Evolutionary conservation across 2,113 vertebrate genomes (phyloP).

Genomic region (Struthio camelus): DNA sequence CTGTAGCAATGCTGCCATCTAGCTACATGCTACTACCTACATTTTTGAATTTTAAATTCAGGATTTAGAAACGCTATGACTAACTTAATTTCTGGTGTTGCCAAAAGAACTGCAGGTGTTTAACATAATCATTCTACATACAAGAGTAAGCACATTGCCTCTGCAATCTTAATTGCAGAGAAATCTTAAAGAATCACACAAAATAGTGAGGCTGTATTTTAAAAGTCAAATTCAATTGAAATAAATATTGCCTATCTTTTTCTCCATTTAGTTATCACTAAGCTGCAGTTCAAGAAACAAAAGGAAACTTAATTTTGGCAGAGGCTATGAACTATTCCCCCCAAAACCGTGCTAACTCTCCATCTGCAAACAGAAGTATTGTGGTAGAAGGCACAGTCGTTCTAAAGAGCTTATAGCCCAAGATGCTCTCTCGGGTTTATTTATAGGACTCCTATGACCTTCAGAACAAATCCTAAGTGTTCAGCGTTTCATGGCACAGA

Average conservation of each 20-base stretch:
- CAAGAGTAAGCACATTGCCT: neutral
- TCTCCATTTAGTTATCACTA: neutral
- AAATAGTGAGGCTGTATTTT: neutral
- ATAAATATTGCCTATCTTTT: neutral
- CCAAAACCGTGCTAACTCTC: neutral
- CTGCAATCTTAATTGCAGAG: too few species aligned
- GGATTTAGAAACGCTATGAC: neutral
- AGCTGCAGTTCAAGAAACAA: neutral
- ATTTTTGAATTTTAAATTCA: rapidly evolving
- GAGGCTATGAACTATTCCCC: neutral
- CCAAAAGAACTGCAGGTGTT: neutral
- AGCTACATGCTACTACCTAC: neutral
- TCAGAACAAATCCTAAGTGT: neutral
- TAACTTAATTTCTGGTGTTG: neutral
- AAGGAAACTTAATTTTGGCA: neutral
- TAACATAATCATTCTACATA: neutral
- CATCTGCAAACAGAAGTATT: neutral
- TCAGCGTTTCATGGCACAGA: neutral
- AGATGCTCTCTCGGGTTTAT: neutral
- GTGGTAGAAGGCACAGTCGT: neutral
- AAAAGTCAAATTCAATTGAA: neutral
- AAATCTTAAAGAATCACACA: neutral
- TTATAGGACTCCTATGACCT: neutral
- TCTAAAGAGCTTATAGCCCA: neutral
- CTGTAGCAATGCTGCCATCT: constrained; percentile 49